Evolutionary conservation across 2,888 invertebrate species (phyloP).

Genomic region (Oxycera nigricornis): DNA sequence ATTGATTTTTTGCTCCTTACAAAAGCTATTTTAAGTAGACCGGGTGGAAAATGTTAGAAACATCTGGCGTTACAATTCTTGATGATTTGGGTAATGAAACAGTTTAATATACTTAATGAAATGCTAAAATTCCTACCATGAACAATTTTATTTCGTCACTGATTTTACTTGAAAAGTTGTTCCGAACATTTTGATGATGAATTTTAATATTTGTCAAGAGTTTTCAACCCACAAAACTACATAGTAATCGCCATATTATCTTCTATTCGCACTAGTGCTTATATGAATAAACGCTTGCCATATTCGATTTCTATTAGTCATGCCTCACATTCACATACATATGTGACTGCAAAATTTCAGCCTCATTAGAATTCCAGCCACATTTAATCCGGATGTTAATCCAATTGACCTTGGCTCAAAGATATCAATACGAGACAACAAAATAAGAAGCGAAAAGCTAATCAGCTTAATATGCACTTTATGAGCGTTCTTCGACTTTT

Average conservation of each 20-base stretch:
- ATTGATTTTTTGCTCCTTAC: no score
- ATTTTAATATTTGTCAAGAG: no score
- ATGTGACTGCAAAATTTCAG: neutral
- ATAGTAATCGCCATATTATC: neutral
- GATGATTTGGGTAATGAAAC: no score
- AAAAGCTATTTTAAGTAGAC: no score
- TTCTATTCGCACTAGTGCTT: neutral
- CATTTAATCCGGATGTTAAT: conserved; percentile 8
- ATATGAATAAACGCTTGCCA: neutral
- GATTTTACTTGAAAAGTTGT: no score
- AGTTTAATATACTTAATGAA: no score
- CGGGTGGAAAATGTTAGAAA: no score
- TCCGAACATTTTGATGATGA: no score
- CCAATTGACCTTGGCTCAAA: conserved; percentile 9
- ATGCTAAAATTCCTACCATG: no score
- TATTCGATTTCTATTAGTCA: neutral
- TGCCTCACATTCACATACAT: neutral
- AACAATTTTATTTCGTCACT: no score
- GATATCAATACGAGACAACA: neutral
- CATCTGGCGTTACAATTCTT: no score
- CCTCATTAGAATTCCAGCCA: neutral
- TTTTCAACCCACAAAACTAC: neutral
- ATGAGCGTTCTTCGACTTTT: neutral
- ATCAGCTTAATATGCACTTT: neutral
- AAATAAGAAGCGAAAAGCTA: neutral